Evolutionary conservation across 1,140 invertebrate genomes (phyloP).

Genomic region (Cyphomyrmex costatus): DNA sequence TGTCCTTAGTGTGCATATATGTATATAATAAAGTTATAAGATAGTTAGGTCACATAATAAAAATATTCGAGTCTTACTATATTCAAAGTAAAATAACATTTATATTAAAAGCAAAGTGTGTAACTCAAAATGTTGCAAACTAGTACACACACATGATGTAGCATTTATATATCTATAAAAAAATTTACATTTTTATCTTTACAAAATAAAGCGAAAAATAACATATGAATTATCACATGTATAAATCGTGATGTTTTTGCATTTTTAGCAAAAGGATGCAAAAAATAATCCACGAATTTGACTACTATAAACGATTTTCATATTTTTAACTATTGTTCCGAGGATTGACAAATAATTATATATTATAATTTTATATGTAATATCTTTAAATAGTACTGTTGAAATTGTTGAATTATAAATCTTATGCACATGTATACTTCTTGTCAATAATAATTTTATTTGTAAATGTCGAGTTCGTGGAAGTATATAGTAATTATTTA

Average conservation of each 20-base stretch:
- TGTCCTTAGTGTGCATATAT: constrained; percentile 16
- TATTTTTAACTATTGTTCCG: neutral
- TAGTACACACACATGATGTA: constrained; percentile 12
- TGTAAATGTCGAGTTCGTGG: constrained; percentile 53
- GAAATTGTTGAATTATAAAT: constrained; percentile 61
- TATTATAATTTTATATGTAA: neutral
- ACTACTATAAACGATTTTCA: neutral
- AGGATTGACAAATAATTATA: neutral
- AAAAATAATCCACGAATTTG: constrained; percentile 7
- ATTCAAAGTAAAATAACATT: constrained; percentile 35
- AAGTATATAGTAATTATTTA: constrained; percentile 49
- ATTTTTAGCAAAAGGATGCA: constrained; percentile 1
- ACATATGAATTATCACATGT: constrained; percentile 25
- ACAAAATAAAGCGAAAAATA: neutral
- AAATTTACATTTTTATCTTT: constrained; percentile 16
- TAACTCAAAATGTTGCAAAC: constrained; percentile 18
- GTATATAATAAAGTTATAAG: constrained; percentile 32
- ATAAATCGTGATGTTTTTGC: neutral
- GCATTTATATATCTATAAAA: constrained; percentile 30
- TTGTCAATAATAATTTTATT: constrained; percentile 60
- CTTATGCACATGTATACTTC: constrained; percentile 59
- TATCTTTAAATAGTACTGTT: constrained; percentile 34
- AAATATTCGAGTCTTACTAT: constrained; percentile 31
- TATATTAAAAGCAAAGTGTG: constrained; percentile 27
- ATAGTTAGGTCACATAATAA: constrained; percentile 40